Conservation (phyloP, 2,113 vertebrate species). For the Paramisgurnus dabryanus region DNA sequence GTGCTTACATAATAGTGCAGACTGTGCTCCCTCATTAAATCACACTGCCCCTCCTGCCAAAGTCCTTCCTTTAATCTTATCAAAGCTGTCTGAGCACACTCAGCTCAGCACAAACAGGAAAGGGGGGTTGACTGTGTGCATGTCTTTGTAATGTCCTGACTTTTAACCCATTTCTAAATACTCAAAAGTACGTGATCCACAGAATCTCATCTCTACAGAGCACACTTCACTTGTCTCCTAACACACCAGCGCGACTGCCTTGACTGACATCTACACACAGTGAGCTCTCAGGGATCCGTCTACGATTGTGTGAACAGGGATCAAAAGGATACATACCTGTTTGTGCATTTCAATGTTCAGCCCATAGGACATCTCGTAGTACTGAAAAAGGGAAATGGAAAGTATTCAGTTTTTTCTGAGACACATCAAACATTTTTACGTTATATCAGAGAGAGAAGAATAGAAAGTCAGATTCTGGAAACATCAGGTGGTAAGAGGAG, state of each 20-base stretch:
- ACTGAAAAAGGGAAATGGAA: slow-evolving; percentile 74
- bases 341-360: slow-evolving; percentile 99
- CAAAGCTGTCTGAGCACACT: slow-evolving; percentile 62
- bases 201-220: slow-evolving; percentile 14
- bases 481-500: slow-evolving; percentile 25
- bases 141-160: slow-evolving; percentile 40
- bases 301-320: slow-evolving; percentile 31
- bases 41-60: slow-evolving; percentile 65
- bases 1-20: slow-evolving; percentile 56
- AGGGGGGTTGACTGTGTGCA: slow-evolving; percentile 8
- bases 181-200: slow-evolving; percentile 24
- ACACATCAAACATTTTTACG: slow-evolving; percentile 46
- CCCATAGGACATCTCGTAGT: slow-evolving; percentile 98
- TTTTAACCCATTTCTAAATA: slow-evolving; percentile 15
- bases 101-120: slow-evolving; percentile 41
- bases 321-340: slow-evolving; percentile 76
- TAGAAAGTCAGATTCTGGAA: slow-evolving; percentile 30
- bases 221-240: slow-evolving; percentile 37
- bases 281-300: not conserved
- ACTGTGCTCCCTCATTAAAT: slow-evolving; percentile 63
- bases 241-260: slow-evolving; percentile 26
- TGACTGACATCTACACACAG: slow-evolving; percentile 35
- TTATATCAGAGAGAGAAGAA: slow-evolving; percentile 34
- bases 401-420: not conserved
- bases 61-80: slow-evolving; percentile 74